Percentiles rank a stretch among this genome's conserved stretches.
Conservation (phyloP, 2,797 vertebrate species). For the Enteromius radiatus region DNA sequence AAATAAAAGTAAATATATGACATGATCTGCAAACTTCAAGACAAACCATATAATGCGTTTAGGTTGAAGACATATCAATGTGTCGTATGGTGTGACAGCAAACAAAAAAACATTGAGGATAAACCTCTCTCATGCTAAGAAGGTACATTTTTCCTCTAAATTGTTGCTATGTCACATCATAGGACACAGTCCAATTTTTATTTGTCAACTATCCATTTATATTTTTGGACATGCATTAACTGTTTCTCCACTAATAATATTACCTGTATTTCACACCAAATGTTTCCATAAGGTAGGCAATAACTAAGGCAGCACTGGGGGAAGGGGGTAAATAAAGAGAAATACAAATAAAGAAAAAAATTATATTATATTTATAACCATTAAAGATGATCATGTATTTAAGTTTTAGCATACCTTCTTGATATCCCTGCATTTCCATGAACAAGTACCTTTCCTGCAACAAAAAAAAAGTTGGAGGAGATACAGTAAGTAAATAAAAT, state of each 20-base stretch:
- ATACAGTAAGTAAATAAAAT: background rate
- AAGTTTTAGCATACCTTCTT: conserved; percentile 83
- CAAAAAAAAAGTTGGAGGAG: conserved; percentile 26
- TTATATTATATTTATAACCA: background rate
- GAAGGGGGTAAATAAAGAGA: too few species aligned
- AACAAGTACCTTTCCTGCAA: conserved; percentile 93
- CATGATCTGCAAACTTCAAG: background rate
- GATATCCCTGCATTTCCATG: conserved; percentile 99
- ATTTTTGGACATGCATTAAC: background rate
- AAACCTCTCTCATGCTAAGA: too few species aligned
- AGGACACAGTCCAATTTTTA: too few species aligned
- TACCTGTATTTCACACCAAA: conserved; percentile 99
- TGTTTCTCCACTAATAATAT: conserved; percentile 70
- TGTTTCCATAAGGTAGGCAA: conserved; percentile 99
- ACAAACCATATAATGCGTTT: background rate
- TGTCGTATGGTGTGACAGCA: too few species aligned
- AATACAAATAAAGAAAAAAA: background rate
- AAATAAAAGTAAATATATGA: conserved; percentile 15
- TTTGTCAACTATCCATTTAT: too few species aligned
- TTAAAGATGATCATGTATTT: background rate
- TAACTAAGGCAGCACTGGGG: conserved; percentile 92
- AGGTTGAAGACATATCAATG: too few species aligned
- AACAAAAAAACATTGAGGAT: too few species aligned
- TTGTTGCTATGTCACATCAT: too few species aligned
- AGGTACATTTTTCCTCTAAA: too few species aligned